phyloP scores from a whole-genome alignment of 2,888 invertebrate genomes.

The Therioaphis trifolii region DNA sequence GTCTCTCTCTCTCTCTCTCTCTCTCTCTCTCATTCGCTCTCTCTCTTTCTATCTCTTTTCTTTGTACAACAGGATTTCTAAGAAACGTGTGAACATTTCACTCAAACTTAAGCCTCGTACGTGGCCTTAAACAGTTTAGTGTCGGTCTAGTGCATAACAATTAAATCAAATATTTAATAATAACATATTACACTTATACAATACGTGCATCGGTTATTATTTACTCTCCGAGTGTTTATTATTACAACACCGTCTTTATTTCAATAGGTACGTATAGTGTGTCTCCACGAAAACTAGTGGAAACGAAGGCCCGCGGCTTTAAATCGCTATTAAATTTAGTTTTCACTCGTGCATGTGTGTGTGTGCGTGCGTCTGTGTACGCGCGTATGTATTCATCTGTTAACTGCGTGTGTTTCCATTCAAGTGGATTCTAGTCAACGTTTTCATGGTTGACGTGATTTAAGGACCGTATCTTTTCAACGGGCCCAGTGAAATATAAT shows the following conservation, averaged over 20 bases:
- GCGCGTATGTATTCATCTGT: not conserved
- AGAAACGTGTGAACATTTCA: not conserved
- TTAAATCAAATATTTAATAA: not conserved
- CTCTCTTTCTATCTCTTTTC: not conserved
- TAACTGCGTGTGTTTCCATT: conserved; percentile 24
- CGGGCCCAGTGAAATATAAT: conserved; percentile 11
- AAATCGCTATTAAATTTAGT: not conserved
- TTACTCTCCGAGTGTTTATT: not conserved
- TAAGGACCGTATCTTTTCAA: conserved; percentile 22
- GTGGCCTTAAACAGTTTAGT: not conserved
- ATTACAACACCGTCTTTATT: not conserved
- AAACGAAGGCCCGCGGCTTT: too few relatives aligned
- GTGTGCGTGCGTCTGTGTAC: not conserved
- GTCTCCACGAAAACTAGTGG: not conserved
- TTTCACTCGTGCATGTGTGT: not conserved
- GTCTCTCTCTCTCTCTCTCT: not conserved
- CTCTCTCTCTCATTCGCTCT: too few relatives aligned
- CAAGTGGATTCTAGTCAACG: conserved; percentile 34
- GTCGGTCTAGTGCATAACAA: not conserved
- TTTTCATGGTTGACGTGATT: conserved; percentile 45
- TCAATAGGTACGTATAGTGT: too few relatives aligned
- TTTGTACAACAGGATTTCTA: not conserved
- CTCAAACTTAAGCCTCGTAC: not conserved
- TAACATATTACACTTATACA: not conserved
- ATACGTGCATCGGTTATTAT: conserved; percentile 21